These are phyloP conservation scores for Pinctada fucata DNA, from an alignment of 2,888 invertebrate genomes.

Conservation along the genomic window DNA sequence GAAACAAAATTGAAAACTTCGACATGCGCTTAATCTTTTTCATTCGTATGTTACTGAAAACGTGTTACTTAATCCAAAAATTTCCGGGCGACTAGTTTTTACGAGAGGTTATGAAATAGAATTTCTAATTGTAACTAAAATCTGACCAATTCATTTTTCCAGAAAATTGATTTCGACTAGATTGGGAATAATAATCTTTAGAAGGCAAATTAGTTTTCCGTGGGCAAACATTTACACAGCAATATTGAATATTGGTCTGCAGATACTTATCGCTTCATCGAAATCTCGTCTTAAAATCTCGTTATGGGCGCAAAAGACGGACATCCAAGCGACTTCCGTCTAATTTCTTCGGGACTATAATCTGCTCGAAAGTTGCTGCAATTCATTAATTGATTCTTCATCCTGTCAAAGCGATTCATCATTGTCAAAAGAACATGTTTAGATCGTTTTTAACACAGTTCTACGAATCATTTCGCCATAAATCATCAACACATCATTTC, in stretches of 20 bases:
- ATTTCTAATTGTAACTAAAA: no score
- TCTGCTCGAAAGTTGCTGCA: not conserved
- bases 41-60: no score
- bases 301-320: not conserved
- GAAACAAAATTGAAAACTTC: no score
- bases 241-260: not conserved
- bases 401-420: not conserved
- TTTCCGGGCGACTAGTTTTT: no score
- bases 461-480: not conserved
- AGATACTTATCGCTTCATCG: conserved; percentile 1
- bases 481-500: not conserved
- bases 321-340: not conserved
- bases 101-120: no score
- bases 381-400: not conserved
- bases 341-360: not conserved
- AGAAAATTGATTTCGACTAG: conserved; percentile 1
- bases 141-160: not conserved
- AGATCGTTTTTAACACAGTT: conserved; percentile 1
- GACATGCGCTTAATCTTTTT: no score
- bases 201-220: not conserved
- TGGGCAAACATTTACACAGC: not conserved
- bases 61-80: no score
- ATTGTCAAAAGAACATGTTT: conserved; percentile 3
- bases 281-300: conserved; percentile 1
- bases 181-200: not conserved